phyloP scores from a whole-genome alignment of 2,113 vertebrate genomes.

The Trichechus manatus region DNA sequence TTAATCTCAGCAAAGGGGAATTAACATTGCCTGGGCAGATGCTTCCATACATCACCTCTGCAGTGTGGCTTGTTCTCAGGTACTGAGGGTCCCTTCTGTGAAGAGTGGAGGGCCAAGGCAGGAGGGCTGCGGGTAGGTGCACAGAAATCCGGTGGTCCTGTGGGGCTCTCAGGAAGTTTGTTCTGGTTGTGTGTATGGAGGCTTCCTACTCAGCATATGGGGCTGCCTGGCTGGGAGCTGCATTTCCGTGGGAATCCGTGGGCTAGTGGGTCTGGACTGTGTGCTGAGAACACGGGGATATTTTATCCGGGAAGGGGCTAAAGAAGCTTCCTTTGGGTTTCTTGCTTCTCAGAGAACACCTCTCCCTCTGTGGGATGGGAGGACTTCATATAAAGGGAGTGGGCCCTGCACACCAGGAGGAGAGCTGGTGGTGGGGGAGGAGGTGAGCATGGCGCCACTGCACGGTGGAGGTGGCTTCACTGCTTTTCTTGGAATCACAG shows the following conservation, averaged over 20 bases:
- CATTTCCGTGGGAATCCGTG: conserved; percentile 66
- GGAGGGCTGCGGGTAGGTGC: background rate
- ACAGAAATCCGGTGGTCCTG: background rate
- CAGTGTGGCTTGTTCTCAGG: background rate
- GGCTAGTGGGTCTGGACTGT: background rate
- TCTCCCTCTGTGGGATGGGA: background rate
- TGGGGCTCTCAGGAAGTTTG: conserved; percentile 56
- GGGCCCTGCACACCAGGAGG: background rate
- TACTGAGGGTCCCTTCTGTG: background rate
- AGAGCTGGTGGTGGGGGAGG: background rate
- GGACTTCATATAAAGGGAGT: background rate
- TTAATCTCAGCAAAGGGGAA: background rate
- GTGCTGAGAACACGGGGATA: conserved; percentile 15
- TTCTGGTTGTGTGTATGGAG: conserved; percentile 15
- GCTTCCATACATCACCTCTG: background rate
- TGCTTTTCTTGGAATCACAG: conserved; percentile 10
- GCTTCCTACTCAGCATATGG: conserved; percentile 65
- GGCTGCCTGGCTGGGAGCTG: conserved; percentile 8
- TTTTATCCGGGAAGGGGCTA: conserved; percentile 29
- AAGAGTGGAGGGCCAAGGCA: background rate
- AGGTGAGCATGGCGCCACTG: background rate
- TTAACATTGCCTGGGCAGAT: background rate
- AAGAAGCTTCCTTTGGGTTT: background rate
- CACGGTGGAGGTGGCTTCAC: background rate
- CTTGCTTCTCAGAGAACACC: background rate